phyloP scores from a whole-genome alignment of 2,797 vertebrate genomes.

The Gambusia yucatana region DNA sequence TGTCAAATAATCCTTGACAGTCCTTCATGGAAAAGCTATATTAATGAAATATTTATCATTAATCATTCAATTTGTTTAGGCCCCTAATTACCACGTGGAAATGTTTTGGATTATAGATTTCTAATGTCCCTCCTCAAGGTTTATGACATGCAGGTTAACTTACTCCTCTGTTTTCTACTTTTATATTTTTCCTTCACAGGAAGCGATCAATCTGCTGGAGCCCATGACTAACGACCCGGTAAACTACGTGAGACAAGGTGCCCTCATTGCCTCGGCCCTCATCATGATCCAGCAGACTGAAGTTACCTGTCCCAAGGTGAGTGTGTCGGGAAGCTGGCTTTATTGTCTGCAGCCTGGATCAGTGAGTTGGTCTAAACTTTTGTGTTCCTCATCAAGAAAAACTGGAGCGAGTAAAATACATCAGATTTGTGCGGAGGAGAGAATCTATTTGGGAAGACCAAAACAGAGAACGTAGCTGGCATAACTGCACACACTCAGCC shows the following conservation, averaged over 20 bases:
- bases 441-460: slow-evolving; percentile 15
- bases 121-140: background rate
- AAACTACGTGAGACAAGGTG: slow-evolving; percentile 97
- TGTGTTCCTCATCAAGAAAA: background rate
- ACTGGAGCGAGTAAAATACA: slow-evolving; percentile 10
- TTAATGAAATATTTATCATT: background rate
- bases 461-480: slow-evolving; percentile 12
- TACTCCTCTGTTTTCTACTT: slow-evolving; percentile 4
- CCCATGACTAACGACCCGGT: slow-evolving; percentile 99
- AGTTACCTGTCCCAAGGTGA: slow-evolving; percentile 97
- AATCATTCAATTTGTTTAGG: background rate
- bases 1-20: background rate
- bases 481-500: slow-evolving; percentile 25
- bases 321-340: background rate
- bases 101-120: background rate
- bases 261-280: slow-evolving; percentile 95
- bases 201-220: slow-evolving; percentile 98
- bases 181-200: slow-evolving; percentile 75
- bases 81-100: background rate
- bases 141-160: background rate
- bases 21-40: background rate
- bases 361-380: background rate
- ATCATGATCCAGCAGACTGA: slow-evolving; percentile 99
- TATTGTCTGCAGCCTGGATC: background rate
- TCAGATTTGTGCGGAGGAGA: background rate